Evolutionary conservation across 2,888 invertebrate species (phyloP), one percentile per base, ranked within the genome.

Genomic region (Dasypolia templi): DNA sequence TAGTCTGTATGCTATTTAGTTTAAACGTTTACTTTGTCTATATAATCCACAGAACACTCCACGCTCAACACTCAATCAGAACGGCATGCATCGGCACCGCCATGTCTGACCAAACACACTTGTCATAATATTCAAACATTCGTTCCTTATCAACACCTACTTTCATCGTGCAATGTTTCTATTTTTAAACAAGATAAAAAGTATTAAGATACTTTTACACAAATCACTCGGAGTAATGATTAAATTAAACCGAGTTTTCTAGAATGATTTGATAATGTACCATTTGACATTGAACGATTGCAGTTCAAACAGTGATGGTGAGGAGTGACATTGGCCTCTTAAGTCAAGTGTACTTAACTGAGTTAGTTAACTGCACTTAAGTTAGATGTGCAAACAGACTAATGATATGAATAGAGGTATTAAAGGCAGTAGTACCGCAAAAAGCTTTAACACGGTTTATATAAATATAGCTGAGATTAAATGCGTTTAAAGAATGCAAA

Each of bases 21-120:
- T 88, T 75, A 81, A 85, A 84, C 81, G 83, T 88, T 89, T 89
- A 88, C 86, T 87, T 89, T 87, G 87, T 80, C 82, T 85, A 89
- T 88, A 87, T 87, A 89, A 88, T 90, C 88, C 82, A 77, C 81
- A 83, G 87, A 90, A 88, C 85, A 79, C 86, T 87, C 76, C 78
- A 82, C 86, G 84, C 84, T 85, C 85, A 74, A 39, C 77, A 74
- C 86, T 86, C 83, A 71, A 82, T 86, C 81, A 86, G 82, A 78
- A n/a, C n/a, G n/a, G n/a, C n/a, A n/a, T n/a, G n/a, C n/a, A n/a
- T 85, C 80, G 89, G 87, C 89, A 88, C 90, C 92, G 65, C 83
- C 64, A 82, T 89, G 91, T 92, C 92, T 92, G 89, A 87, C 89
- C 84, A 87, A 79, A 81, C 85, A 66, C 76, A 84, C 82, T 81